Conservation (phyloP, 2,113 vertebrate species). For the Mustela nigripes region DNA sequence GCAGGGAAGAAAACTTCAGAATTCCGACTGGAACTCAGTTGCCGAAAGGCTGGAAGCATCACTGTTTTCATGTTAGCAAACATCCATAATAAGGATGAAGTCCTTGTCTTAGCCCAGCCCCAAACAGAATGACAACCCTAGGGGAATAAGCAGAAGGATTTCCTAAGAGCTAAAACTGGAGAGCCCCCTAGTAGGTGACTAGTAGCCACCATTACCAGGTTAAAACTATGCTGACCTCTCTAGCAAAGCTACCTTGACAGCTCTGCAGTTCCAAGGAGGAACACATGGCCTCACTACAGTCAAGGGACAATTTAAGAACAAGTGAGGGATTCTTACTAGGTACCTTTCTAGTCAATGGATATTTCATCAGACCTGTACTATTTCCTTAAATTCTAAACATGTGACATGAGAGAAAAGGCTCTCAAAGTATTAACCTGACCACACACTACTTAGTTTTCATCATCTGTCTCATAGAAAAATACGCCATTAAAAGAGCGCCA, state of each 20-base stretch:
- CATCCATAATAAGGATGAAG: neutral
- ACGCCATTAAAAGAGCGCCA: neutral
- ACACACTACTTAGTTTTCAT: neutral
- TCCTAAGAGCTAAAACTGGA: neutral
- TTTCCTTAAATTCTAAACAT: neutral
- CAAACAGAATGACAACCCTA: neutral
- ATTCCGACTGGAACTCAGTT: neutral
- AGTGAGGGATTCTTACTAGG: neutral
- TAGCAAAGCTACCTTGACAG: neutral
- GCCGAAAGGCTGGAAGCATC: neutral
- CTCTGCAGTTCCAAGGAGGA: neutral
- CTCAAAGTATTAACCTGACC: neutral
- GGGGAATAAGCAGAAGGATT: neutral
- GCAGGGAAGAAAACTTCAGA: neutral
- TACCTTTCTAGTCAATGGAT: neutral
- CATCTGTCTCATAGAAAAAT: neutral
- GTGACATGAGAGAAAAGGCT: neutral
- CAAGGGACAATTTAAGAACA: neutral
- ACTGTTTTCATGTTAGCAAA: constrained; percentile 15
- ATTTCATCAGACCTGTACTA: neutral
- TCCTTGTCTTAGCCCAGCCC: neutral
- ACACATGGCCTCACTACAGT: neutral
- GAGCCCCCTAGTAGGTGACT: neutral
- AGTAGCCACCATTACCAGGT: neutral
- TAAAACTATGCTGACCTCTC: neutral